Conservation (phyloP, 1,140 invertebrate species). For the Mylabris phalerata region DNA sequence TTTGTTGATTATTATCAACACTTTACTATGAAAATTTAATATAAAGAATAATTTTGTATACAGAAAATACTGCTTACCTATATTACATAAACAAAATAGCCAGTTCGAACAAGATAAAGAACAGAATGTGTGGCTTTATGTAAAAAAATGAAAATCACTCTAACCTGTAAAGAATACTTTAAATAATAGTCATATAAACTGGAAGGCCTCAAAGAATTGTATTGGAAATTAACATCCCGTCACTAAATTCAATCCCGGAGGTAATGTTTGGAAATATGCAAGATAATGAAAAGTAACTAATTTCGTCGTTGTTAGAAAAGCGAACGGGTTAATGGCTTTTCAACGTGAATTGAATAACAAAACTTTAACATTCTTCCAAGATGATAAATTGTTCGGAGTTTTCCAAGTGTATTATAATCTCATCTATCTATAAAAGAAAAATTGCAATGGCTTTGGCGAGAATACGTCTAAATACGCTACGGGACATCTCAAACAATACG, state of each 20-base stretch:
- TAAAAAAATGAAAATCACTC: no score
- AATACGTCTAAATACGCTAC: no score
- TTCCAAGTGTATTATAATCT: constrained; percentile 23
- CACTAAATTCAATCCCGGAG: constrained; percentile 13
- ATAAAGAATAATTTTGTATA: neutral
- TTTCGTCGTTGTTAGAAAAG: constrained; percentile 6
- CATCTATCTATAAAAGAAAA: constrained; percentile 22
- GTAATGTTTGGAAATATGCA: constrained; percentile 19
- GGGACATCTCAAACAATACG: no score
- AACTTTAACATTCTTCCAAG: constrained; percentile 19
- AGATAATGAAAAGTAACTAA: constrained; percentile 21
- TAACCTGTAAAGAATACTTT: no score
- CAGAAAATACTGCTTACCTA: no score
- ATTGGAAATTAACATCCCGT: constrained; percentile 14
- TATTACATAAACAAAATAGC: no score
- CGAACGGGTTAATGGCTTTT: constrained; percentile 22
- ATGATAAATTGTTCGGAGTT: constrained; percentile 22
- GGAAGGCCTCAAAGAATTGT: neutral
- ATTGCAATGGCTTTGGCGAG: constrained; percentile 7
- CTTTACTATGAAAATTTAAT: neutral
- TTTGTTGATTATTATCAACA: neutral
- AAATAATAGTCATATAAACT: no score
- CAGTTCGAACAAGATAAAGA: no score
- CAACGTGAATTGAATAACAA: constrained; percentile 21
- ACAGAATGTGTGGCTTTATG: no score